phyloP scores from a whole-genome alignment of 2,113 vertebrate species.

The Scophthalmus maximus region DNA sequence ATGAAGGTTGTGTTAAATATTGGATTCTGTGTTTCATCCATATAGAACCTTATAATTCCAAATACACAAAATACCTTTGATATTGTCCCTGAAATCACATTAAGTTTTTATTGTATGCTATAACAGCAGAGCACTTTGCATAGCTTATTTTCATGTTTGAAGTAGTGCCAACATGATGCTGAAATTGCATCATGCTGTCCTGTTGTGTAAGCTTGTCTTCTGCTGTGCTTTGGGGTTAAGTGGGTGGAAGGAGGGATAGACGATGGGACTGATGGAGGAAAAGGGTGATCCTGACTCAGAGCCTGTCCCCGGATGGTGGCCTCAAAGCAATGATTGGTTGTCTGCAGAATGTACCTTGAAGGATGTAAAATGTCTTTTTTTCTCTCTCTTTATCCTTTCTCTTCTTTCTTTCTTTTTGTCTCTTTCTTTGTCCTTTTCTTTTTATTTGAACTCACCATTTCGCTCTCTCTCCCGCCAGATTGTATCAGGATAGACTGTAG shows the following conservation, averaged over 20 bases:
- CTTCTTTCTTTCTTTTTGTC: conserved; percentile 60
- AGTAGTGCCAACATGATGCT: not conserved
- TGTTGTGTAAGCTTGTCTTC: conserved; percentile 51
- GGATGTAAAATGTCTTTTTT: conserved; percentile 89
- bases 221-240: conserved; percentile 47
- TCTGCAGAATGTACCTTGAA: conserved; percentile 94
- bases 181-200: not conserved
- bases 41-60: conserved; percentile 26
- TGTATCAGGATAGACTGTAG: conserved; percentile 98
- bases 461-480: conserved; percentile 91
- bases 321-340: conserved; percentile 81
- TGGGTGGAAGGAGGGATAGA: conserved; percentile 18
- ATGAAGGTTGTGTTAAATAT: not conserved
- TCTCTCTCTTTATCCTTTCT: conserved; percentile 80
- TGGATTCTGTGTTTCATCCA: not conserved
- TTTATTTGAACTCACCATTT: conserved; percentile 85
- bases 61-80: conserved; percentile 1
- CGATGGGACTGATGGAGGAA: conserved; percentile 52
- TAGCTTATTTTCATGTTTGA: not conserved
- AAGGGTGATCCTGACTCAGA: conserved; percentile 86
- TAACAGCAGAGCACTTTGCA: not conserved
- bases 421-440: conserved; percentile 72
- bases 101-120: not conserved
- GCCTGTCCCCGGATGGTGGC: conserved; percentile 93
- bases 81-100: not conserved